phyloP scores from a whole-genome alignment of 2,113 vertebrate genomes.

The Sorex araneus region DNA sequence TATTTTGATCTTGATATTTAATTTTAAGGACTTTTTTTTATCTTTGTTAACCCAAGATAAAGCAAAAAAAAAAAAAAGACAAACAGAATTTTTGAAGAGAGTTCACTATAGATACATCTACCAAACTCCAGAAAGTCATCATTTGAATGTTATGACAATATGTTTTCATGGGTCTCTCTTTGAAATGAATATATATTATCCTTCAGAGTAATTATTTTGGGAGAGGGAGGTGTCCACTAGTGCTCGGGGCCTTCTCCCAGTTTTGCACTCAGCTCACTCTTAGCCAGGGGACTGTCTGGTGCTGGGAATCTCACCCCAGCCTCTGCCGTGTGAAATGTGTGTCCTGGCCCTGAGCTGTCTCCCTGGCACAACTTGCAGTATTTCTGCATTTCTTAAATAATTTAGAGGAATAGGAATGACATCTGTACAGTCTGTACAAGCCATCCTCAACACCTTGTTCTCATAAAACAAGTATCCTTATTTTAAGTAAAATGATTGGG shows the following conservation, averaged over 20 bases:
- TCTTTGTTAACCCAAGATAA: slow-evolving; percentile 66
- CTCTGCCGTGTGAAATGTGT: too few species aligned
- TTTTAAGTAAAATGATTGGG: too few species aligned
- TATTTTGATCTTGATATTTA: slow-evolving; percentile 64
- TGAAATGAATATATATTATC: slow-evolving; percentile 5
- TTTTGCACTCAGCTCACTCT: too few species aligned
- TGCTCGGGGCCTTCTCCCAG: too few species aligned
- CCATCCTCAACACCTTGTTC: neutral
- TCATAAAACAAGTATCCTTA: too few species aligned
- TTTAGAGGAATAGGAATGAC: neutral
- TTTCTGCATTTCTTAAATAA: neutral
- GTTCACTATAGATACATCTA: slow-evolving; percentile 28
- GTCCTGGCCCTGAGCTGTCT: too few species aligned
- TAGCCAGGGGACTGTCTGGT: too few species aligned
- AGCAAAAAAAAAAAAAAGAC: slow-evolving; percentile 63
- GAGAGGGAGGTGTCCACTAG: too few species aligned
- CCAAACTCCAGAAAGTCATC: neutral
- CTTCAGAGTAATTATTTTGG: neutral
- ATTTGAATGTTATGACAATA: slow-evolving; percentile 35
- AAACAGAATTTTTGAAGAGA: slow-evolving; percentile 67
- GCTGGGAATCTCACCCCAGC: too few species aligned
- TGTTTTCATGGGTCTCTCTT: slow-evolving; percentile 6
- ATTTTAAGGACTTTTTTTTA: neutral
- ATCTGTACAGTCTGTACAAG: neutral
- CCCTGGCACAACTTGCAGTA: neutral